These are phyloP conservation scores for Corythornis vintsioides DNA, from an alignment of 2,113 vertebrate species.

Conservation along the genomic window DNA sequence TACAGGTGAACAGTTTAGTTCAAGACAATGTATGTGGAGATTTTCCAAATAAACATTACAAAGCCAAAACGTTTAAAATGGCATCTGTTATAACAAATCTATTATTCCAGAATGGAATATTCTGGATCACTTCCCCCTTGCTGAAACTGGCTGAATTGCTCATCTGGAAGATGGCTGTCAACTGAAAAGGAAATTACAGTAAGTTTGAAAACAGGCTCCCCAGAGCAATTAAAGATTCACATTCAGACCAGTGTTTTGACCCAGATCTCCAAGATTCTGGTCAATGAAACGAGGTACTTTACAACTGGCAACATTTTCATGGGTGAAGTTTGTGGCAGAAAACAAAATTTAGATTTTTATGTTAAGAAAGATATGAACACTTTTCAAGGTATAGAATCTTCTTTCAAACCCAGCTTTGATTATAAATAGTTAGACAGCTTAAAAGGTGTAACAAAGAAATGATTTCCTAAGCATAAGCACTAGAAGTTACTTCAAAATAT, in stretches of 20 bases:
- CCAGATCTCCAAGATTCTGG: background rate
- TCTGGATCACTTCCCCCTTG: background rate
- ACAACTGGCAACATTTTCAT: background rate
- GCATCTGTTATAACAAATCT: background rate
- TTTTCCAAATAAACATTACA: background rate
- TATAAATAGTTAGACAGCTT: background rate
- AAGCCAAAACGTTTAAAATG: background rate
- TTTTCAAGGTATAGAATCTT: background rate
- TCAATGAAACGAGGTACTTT: background rate
- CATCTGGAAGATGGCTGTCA: background rate
- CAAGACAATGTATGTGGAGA: background rate
- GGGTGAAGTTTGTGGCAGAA: background rate
- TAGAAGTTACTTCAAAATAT: background rate
- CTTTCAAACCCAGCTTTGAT: background rate
- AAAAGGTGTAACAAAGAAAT: background rate
- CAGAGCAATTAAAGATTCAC: background rate
- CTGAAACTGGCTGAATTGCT: background rate
- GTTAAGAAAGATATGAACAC: background rate
- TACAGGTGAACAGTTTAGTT: background rate
- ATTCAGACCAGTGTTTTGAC: background rate
- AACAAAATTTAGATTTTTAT: background rate
- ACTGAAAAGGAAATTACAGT: background rate
- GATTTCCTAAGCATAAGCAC: background rate
- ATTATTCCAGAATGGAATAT: background rate
- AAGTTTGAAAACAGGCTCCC: background rate